Evolutionary conservation across 2,797 vertebrate species (phyloP).

Genomic region (Poeciliopsis turneri): DNA sequence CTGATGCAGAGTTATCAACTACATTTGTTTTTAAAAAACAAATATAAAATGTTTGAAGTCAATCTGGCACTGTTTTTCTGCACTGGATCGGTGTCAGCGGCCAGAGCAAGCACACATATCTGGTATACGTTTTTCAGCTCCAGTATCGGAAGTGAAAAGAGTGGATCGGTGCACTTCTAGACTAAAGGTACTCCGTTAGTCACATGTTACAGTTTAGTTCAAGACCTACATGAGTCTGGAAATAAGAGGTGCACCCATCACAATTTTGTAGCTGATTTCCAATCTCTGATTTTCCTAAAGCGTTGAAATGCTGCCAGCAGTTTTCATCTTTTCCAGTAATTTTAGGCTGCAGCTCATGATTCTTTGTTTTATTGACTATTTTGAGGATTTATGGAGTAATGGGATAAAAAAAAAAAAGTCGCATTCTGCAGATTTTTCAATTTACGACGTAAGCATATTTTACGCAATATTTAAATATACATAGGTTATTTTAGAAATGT

Average conservation of each 20-base stretch:
- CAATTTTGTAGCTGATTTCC: not conserved
- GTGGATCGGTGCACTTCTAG: too few species aligned
- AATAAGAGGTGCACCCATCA: not conserved
- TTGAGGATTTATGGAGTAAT: not conserved
- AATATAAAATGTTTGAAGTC: too few species aligned
- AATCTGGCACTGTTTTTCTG: too few species aligned
- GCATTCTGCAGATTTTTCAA: not conserved
- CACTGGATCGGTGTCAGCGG: too few species aligned
- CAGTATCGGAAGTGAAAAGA: too few species aligned
- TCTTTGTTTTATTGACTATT: not conserved
- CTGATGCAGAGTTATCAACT: too few species aligned
- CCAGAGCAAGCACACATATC: too few species aligned
- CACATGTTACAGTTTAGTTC: not conserved
- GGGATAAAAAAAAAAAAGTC: not conserved
- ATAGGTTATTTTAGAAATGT: not conserved
- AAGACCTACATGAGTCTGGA: not conserved
- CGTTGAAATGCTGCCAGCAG: not conserved
- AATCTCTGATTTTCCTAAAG: not conserved
- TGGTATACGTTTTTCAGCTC: too few species aligned
- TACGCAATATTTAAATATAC: too few species aligned
- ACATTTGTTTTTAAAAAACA: too few species aligned
- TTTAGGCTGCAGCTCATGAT: not conserved
- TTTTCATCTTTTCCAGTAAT: not conserved
- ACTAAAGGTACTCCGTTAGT: not conserved
- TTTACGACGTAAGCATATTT: not conserved